Evolutionary conservation across 2,113 vertebrate species (phyloP).

Genomic region (Periophthalmus modestus): DNA sequence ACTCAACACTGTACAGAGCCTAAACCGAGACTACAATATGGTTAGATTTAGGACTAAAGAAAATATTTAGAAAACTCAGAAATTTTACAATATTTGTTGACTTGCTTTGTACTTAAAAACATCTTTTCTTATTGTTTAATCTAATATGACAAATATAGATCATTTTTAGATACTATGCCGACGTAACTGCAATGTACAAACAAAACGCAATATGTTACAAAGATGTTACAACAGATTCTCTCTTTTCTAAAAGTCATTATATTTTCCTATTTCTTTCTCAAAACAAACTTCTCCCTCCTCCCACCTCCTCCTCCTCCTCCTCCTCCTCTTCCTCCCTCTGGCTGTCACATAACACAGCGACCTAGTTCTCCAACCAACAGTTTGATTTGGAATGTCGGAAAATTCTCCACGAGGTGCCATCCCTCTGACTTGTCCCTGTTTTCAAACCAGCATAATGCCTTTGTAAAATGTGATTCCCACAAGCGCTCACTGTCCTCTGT

Average conservation of each 20-base stretch:
- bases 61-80: too few relatives aligned
- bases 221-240: constrained; percentile 41
- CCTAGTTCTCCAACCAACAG: constrained; percentile 57
- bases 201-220: background rate
- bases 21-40: too few relatives aligned
- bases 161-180: too few relatives aligned
- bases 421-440: constrained; percentile 58
- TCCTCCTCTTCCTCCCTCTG: background rate
- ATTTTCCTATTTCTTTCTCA: constrained; percentile 18
- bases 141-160: too few relatives aligned
- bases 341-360: constrained; percentile 51
- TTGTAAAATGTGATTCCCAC: constrained; percentile 55
- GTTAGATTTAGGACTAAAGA: too few relatives aligned
- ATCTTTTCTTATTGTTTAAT: too few relatives aligned
- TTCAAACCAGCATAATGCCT: constrained; percentile 66
- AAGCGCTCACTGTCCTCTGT: constrained; percentile 51
- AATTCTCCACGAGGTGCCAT: constrained; percentile 54
- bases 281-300: constrained; percentile 28
- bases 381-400: constrained; percentile 53
- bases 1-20: too few relatives aligned
- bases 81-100: too few relatives aligned
- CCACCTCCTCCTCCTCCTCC: background rate
- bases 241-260: constrained; percentile 33
- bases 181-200: background rate
- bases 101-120: too few relatives aligned